These are phyloP conservation scores for Agrochola lota DNA, from an alignment of 2,888 invertebrate species.

Conservation along the genomic window DNA sequence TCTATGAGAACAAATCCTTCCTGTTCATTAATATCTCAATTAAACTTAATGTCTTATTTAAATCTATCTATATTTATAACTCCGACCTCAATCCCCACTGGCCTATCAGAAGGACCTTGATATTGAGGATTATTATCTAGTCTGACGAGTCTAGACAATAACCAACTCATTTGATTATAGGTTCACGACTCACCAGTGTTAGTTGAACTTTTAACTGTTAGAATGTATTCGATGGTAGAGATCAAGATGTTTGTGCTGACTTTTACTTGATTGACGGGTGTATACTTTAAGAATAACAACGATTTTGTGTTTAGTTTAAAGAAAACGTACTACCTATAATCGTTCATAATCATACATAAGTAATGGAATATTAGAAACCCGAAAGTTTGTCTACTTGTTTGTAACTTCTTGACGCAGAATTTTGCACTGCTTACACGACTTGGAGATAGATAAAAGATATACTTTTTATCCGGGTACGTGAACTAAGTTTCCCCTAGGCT, in stretches of 20 bases:
- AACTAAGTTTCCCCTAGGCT: too few relatives aligned
- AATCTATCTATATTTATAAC: constrained; percentile 29
- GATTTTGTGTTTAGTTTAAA: neutral
- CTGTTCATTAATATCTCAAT: constrained; percentile 5
- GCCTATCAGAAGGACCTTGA: constrained; percentile 36
- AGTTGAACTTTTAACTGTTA: neutral
- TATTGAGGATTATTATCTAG: constrained; percentile 52
- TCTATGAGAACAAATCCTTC: neutral
- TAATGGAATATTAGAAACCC: too few relatives aligned
- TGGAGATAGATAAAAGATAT: neutral
- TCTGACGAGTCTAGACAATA: constrained; percentile 43
- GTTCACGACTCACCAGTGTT: constrained; percentile 11
- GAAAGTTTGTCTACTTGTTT: too few relatives aligned
- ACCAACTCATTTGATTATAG: constrained; percentile 37
- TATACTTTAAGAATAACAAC: neutral
- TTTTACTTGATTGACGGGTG: constrained; percentile 9
- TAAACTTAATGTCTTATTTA: constrained; percentile 19
- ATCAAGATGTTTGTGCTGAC: neutral
- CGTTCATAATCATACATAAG: too few relatives aligned
- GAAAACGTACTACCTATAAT: neutral
- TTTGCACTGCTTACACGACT: neutral
- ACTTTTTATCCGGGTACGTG: neutral
- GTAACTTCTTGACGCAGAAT: neutral
- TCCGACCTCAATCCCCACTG: constrained; percentile 20
- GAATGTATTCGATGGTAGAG: neutral